Percentiles rank a stretch among this genome's conserved stretches.
phyloP scores from a whole-genome alignment of 2,113 vertebrate genomes.

The Agelaius tricolor region DNA sequence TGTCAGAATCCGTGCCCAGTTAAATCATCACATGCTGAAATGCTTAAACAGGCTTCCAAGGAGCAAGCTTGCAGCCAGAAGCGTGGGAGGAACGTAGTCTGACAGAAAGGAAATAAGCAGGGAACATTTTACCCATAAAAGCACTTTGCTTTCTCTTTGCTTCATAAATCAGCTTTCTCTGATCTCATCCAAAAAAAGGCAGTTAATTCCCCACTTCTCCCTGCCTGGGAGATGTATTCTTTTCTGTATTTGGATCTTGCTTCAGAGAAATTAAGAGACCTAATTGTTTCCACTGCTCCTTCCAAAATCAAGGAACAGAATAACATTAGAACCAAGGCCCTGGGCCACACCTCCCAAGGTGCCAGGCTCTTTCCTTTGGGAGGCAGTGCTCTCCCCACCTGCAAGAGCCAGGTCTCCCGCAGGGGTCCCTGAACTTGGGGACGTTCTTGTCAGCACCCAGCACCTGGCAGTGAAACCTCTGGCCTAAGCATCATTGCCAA shows the following conservation, averaged over 20 bases:
- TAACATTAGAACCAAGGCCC: background rate
- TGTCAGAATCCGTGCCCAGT: slow-evolving; percentile 48
- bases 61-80: slow-evolving; percentile 50
- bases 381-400: background rate
- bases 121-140: slow-evolving; percentile 72
- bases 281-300: slow-evolving; percentile 62
- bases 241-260: slow-evolving; percentile 63
- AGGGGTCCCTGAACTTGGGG: accelerated
- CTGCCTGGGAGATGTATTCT: slow-evolving; percentile 63
- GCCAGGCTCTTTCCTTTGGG: background rate
- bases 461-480: background rate
- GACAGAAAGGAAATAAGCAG: slow-evolving; percentile 69
- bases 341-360: slow-evolving; percentile 46
- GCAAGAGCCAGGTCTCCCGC: accelerated
- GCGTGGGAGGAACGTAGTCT: slow-evolving; percentile 66
- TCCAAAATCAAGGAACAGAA: slow-evolving; percentile 55
- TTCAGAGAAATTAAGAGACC: slow-evolving; percentile 50
- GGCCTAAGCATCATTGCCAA: background rate
- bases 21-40: slow-evolving; percentile 67
- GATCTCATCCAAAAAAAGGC: slow-evolving; percentile 67
- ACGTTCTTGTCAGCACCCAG: background rate
- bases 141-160: slow-evolving; percentile 66
- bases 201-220: slow-evolving; percentile 54
- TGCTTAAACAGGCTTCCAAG: slow-evolving; percentile 56
- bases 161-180: slow-evolving; percentile 68